Base-by-base conservation (phyloP, 2,797 vertebrate genomes). In the Heliangelus exortis region DNA sequence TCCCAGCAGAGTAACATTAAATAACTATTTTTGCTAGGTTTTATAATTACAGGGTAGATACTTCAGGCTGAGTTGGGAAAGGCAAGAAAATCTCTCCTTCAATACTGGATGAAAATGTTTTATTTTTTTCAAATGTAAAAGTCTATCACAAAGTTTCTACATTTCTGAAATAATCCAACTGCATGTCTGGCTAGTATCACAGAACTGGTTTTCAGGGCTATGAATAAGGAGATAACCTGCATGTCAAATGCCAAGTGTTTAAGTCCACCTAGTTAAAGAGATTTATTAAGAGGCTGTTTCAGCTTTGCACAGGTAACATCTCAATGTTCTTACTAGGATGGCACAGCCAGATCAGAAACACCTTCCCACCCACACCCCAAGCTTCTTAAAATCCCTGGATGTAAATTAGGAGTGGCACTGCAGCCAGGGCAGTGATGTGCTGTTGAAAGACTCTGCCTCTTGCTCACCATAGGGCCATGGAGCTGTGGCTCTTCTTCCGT, bases 401-500 rank as follows among this genome's bases (percentile, higher is more conserved):
- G 15, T 31, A 43, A 15, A 36, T 19, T 3, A 23, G 31, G 50
- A 34, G 22, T 6, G 6, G 48, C 0, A 5, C 2, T 45, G 36
- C 7, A 71, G 53, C 41, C 15, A 11, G 4, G 41, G 8, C 5
- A 11, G 28, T 0, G 51, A 50, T 21, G 43, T 29, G 23, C 57
- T 33, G 73, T 12, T 54, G 26, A 10, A 13, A 47, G 47, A 22
- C 34, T 55, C 36, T 17, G 50, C 3, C 55, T 19, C 31, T 4
- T 29, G 53, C 59, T 17, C 9, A 4, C 22, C 11, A 4, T 1
- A 1, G 26, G 12, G 26, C 77, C 19, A 4, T 0, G 26, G 15
- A 6, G 54, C 50, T 14, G 20, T 3, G 19, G 50, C 36, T 45
- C 21, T 45, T 72, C 53, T 50, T 22, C 2, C 39, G 13, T 41